Evolutionary conservation across 2,888 invertebrate species (phyloP), one percentile per base, ranked within the genome.

Genomic region (Acholoe squamosa): DNA sequence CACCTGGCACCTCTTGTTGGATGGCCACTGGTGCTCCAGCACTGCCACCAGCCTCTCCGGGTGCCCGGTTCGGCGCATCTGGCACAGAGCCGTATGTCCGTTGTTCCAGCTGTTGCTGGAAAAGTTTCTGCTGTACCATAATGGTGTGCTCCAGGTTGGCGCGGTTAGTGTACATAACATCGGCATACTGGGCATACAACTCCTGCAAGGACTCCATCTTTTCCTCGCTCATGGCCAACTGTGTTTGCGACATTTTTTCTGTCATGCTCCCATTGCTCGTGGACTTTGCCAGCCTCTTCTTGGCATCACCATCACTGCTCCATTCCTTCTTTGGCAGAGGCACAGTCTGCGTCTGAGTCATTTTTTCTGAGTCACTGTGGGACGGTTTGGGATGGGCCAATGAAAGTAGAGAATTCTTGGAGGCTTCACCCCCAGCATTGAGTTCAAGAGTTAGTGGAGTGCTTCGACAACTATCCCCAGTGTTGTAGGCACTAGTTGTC

Each of bases 401-500:
- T 90, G 94, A 94, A 91, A 95, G 92, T 94, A 95, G 94, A 7
- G 95, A 95, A 89, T 94, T 94, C 67, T 94, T 94, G 0, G 77
- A 84, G 52, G 94, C 93, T 43, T 94, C 94, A 90, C 94, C 94
- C 14, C 93, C 93, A 90, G 94, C 94, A 90, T 94, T 95, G 12
- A 95, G 93, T 92, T 95, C 95, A 33, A 95, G 92, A 19, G 95
- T 95, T 0, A 95, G 92, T 67, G 92, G 92, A 1, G 95, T 97
- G 93, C 97, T 97, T 93, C 97, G 97, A 93, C 97, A 97, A n/a
- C 97, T 97, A 90, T 97, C 97, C 0, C 97, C 97, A 0, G 97
- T 97, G 94, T 97, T 97, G 95, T 97, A 97, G 88, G 97, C 97
- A 95, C 95, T 95, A 61, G 95, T 95, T 22, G 97, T 97, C 56